Base-by-base conservation (phyloP, 2,113 vertebrate genomes). In the Glareola pratincola region DNA sequence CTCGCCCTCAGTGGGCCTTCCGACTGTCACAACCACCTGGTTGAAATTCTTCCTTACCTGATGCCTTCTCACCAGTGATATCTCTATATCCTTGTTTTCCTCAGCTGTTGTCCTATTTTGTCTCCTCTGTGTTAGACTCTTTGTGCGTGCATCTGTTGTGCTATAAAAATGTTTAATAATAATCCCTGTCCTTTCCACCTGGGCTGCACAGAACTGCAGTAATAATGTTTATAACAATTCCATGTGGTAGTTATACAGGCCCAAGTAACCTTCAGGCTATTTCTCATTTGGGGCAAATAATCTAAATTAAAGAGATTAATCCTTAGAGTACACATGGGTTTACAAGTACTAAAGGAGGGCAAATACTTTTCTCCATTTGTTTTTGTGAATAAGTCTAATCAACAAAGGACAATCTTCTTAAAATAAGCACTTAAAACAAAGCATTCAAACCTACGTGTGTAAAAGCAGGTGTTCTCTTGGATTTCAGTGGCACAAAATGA, bases 231-330 rank as follows among this genome's bases (percentile, higher is more conserved):
- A 94, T 75, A 96, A 97, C 60, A 82, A 12, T 67, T 91, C 84
- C 85, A 78, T 68, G 81, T 37, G 77, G 56, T 56, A 72, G 60
- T 79, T 83, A 92, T 48, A 90, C 20, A 83, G 32, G 66, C 68
- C 59, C 74, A 64, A 91, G 63, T 85, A 94, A 94, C 51, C 66
- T 97, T 90, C 48, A 80, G 85, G 59, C 76, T 86, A 78, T 68
- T 82, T 94, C 95, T 97, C 86, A 71, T 64, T 92, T 8, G 43
- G 67, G 85, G 75, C 59, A 96, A 96, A 95, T 83, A 92, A 88
- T 88, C 48, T 90, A 93, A 95, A 96, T 91, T 95, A 78, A 94
- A 77, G 90, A 84, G 71, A 93, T 96, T 95, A 91, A 96, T 97
- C 94, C 88, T 74, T 88, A 90, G 66, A 41, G 88, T 88, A 92